Evolutionary conservation across 2,888 invertebrate genomes (phyloP), one percentile per base, ranked within the genome.

Genomic region (Andricus curvator): DNA sequence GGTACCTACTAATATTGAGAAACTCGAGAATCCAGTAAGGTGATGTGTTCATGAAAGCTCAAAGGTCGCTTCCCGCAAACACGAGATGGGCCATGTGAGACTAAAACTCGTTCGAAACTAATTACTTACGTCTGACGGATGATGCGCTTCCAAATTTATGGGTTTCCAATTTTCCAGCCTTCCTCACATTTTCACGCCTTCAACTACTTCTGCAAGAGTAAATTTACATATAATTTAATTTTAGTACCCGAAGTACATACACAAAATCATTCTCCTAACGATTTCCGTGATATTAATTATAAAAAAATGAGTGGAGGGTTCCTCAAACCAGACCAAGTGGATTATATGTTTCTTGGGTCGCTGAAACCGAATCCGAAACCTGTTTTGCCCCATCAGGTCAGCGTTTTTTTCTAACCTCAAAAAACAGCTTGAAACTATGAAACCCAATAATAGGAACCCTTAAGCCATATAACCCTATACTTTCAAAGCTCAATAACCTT

Each of bases 21-120:
- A 51, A 70, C 4, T 48, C 25, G 48, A 48, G 51, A 20, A 51
- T 51, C 29, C 25, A 51, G 51, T 48, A 29, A 51, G 2, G 25
- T 22, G 44, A 41, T 48, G 29, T 25, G 48, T 70, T 48, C 20
- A 70, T 70, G 70, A 70, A 70, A 70, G 70, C 51, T 70, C 22
- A 29, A 9, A 70, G 70, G 70, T 70, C 51, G 48, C 51, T 70
- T 70, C 17, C 70, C 29, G 9, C 20, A 29, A 51, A 70, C 70
- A 70, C 15, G 70, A 70, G 70, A 70, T 29, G 20, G 44, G 25
- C 48, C 29, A 70, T 48, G 17, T 70, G 25, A 70, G 29, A 17
- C 25, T 25, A 60, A 68, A 83, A 82, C 78, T 83, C 68, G 78
- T 78, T 74, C 56, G n/a, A 56, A 83, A 81, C 79, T 83, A 81